Base-by-base conservation (phyloP, 2,113 vertebrate species). In the Natator depressus region DNA sequence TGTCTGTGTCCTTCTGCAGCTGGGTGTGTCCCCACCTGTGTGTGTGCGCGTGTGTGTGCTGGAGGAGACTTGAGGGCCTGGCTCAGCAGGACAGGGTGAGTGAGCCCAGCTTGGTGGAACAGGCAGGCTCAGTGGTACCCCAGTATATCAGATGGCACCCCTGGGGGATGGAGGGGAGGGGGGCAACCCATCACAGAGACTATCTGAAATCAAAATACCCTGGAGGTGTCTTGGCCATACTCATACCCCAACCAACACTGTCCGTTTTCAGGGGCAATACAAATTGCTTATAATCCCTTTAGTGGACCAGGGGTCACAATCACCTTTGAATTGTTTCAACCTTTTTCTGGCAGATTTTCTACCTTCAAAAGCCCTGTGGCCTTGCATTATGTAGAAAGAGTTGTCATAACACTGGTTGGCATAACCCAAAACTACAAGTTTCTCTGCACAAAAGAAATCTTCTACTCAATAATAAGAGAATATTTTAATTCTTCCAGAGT, bases 381-480 rank as follows among this genome's bases (percentile, higher is more conserved):
- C 90, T 8, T 76, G 57, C 57, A 95, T 50, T 90, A 5, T 27
- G 16, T 35, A 62, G 46, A 35, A 85, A n/a, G 87, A 92, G 54
- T 13, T 24, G 16, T 31, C 46, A 78, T 1, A 81, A 62, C 22
- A 62, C 42, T 42, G 42, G 42, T 42, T 42, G 42, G 42, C 42
- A 42, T 42, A 42, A 72, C 6, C 22, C 72, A 5, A 55, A 87
- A 89, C 2, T 59, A 1, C 24, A 50, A 22, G 1, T 25, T 3
- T 31, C 2, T 84, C 59, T 72, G 51, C 42, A 91, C 49, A 82
- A 69, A 3, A 1, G 4, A 81, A 81, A 27, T 80, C 42, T 85
- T 35, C 6, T 2, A 10, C 16, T 13, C 2, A 85, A 62, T 4
- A 13, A 8, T 42, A 53, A 87, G 49, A n/a, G 87, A 81, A 5